These are phyloP conservation scores for Arion vulgaris DNA, from an alignment of 1,140 invertebrate species.

Conservation along the genomic window DNA sequence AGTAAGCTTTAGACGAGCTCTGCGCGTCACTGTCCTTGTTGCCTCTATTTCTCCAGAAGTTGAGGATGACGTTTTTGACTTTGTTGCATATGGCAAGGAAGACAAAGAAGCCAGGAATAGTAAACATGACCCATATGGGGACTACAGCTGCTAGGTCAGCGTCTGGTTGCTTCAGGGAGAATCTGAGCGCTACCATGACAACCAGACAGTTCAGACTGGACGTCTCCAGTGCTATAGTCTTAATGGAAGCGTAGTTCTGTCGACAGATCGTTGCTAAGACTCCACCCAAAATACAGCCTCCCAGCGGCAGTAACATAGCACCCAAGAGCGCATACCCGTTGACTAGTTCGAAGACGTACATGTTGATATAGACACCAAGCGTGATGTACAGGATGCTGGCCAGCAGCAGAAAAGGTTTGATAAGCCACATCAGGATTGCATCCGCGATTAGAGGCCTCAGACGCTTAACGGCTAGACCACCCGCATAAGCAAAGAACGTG, in stretches of 20 bases:
- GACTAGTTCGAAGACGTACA: constrained; percentile 68
- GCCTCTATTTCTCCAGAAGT: constrained; percentile 56
- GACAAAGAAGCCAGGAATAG: constrained; percentile 65
- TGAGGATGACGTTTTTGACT: constrained; percentile 49
- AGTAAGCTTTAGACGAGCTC: constrained; percentile 60
- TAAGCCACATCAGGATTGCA: constrained; percentile 66
- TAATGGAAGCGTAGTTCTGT: constrained; percentile 58
- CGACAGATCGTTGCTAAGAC: constrained; percentile 56
- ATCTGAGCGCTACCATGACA: constrained; percentile 62
- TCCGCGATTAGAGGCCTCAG: constrained; percentile 63
- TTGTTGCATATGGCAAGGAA: constrained; percentile 57
- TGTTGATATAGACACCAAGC: constrained; percentile 70
- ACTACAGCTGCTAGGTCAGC: constrained; percentile 63
- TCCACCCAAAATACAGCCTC: constrained; percentile 59
- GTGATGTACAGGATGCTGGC: constrained; percentile 69
- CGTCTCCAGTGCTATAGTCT: constrained; percentile 66
- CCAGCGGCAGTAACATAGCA: constrained; percentile 61
- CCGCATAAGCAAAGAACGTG: constrained; percentile 62
- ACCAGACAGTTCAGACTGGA: constrained; percentile 67
- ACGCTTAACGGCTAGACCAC: constrained; percentile 61
- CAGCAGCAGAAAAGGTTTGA: constrained; percentile 67
- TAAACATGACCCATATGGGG: constrained; percentile 69
- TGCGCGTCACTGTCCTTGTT: constrained; percentile 48
- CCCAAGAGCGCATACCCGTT: constrained; percentile 57
- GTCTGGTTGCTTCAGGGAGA: constrained; percentile 61